Base-by-base conservation (phyloP, 2,888 invertebrate species). In the Callyntrura sp. region DNA sequence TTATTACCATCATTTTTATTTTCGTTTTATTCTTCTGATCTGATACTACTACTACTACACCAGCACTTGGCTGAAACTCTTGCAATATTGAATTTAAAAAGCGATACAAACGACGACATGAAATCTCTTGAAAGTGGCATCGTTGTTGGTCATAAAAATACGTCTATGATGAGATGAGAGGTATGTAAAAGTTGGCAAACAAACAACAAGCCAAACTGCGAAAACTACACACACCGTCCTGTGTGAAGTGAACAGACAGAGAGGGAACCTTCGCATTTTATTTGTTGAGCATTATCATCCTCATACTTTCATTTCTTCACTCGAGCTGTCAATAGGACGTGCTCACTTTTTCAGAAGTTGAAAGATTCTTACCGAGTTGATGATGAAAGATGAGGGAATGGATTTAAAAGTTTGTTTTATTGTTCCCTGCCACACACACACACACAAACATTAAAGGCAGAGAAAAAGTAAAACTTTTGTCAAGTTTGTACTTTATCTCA, bases 381-480 rank as follows among this genome's bases (percentile, higher is more conserved):
- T 55, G 78, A 78, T 78, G 78, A 55, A 55, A 78, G n/a, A 73
- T 73, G 73, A 45, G 57, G 8, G 14, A 57, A 57, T 17, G 20
- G 8, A 3, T 57, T 57, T 14, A 57, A n/a, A 57, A 57, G 3
- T 57, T 57, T 57, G 57, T 57, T 57, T 55, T 3, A 8, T n/a
- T n/a, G n/a, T n/a, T n/a, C 8, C 57, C 6, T 20, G 20, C 17
- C 57, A 57, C n/a, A n/a, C n/a, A n/a, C n/a, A n/a, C n/a, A n/a
- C n/a, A 55, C 14, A 55, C 14, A 55, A 14, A n/a, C n/a, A 55
- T 8, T 55, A 55, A 55, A 14, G n/a, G n/a, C n/a, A n/a, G n/a
- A n/a, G n/a, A n/a, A n/a, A 55, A 45, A 8, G 45, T 51, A 57
- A 17, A 57, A 57, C 57, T 8, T 17, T 57, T 57, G 57, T 57